Percentiles rank a stretch among this genome's conserved stretches.
Conservation (phyloP, 2,888 invertebrate genomes). For the Maniola hyperantus region DNA sequence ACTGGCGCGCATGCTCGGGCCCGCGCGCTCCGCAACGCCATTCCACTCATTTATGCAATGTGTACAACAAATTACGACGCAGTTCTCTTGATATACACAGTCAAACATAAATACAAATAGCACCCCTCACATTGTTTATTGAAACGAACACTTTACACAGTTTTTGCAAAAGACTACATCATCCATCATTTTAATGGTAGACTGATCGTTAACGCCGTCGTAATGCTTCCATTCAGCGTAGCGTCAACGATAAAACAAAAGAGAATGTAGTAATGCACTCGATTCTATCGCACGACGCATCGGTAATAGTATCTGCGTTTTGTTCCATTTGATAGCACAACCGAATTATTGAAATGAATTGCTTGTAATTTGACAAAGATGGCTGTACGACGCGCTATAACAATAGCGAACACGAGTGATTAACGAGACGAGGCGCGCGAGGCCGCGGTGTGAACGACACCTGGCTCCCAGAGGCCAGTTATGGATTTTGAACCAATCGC, state of each 20-base stretch:
- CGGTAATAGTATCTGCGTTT: conserved; percentile 59
- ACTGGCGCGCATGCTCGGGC: conserved; percentile 81
- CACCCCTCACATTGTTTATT: conserved; percentile 75
- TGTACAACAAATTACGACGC: conserved; percentile 80
- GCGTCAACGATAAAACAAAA: conserved; percentile 79
- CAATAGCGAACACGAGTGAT: conserved; percentile 81
- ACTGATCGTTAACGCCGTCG: conserved; percentile 75
- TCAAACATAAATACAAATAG: conserved; percentile 69
- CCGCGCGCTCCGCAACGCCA: conserved; percentile 82
- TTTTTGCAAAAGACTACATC: conserved; percentile 77
- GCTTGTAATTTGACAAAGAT: conserved; percentile 81
- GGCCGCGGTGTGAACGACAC: conserved; percentile 84
- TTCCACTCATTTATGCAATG: conserved; percentile 81
- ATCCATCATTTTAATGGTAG: conserved; percentile 80
- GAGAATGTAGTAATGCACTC: conserved; percentile 73
- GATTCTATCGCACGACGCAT: conserved; percentile 63
- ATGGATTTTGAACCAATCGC: conserved; percentile 83
- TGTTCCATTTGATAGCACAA: conserved; percentile 69
- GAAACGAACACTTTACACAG: conserved; percentile 73
- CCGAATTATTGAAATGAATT: conserved; percentile 73
- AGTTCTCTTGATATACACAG: conserved; percentile 72
- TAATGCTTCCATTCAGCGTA: conserved; percentile 79
- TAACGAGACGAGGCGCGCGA: conserved; percentile 81
- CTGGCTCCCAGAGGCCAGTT: conserved; percentile 82
- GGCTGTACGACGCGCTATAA: conserved; percentile 79